phyloP scores from a whole-genome alignment of 2,888 invertebrate genomes.

The Arctia plantaginis region DNA sequence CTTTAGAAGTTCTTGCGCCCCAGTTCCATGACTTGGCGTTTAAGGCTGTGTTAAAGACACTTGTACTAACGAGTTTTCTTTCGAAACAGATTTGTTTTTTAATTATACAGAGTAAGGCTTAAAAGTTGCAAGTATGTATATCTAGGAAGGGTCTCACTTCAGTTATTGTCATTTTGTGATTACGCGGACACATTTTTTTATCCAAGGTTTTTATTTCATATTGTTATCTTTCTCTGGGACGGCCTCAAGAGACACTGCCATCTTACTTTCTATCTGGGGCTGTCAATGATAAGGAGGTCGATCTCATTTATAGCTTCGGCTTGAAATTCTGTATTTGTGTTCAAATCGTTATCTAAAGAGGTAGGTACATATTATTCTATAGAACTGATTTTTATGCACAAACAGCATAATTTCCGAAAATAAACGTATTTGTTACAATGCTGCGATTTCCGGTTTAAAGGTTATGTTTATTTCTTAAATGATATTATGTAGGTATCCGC shows the following conservation, averaged over 20 bases:
- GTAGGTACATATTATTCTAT: background rate
- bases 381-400: background rate
- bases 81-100: slow-evolving; percentile 17
- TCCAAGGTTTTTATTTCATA: slow-evolving; percentile 28
- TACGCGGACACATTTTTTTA: slow-evolving; percentile 11
- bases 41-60: slow-evolving; percentile 8
- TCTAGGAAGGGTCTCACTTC: background rate
- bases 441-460: slow-evolving; percentile 20
- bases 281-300: slow-evolving; percentile 68
- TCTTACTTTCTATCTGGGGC: slow-evolving; percentile 65
- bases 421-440: slow-evolving; percentile 9
- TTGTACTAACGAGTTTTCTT: slow-evolving; percentile 26
- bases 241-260: slow-evolving; percentile 61
- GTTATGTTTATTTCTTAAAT: background rate
- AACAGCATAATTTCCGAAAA: background rate
- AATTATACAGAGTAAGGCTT: slow-evolving; percentile 9
- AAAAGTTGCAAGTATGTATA: background rate
- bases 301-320: slow-evolving; percentile 64
- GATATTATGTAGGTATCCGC: background rate
- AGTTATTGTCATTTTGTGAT: slow-evolving; percentile 6
- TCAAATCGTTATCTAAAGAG: slow-evolving; percentile 23
- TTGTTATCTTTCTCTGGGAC: slow-evolving; percentile 50
- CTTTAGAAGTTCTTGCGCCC: slow-evolving; percentile 13
- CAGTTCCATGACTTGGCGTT: slow-evolving; percentile 22
- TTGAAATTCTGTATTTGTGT: slow-evolving; percentile 46